Base-by-base conservation (phyloP, 2,888 invertebrate genomes). In the Aproaerema taeniolella region DNA sequence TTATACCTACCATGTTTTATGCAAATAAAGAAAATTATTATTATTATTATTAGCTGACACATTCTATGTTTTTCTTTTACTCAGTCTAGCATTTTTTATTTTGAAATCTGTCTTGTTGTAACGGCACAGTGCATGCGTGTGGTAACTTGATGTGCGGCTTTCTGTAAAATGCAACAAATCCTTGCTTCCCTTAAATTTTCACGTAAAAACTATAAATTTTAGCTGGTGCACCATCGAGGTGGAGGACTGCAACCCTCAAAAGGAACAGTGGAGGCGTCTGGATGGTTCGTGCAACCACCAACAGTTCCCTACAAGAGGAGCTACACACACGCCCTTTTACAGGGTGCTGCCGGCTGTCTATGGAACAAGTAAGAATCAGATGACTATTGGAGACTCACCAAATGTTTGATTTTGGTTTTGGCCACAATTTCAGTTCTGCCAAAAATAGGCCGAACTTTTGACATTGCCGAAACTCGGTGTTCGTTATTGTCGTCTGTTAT, bases 201-300 rank as follows among this genome's bases (percentile, higher is more conserved):
- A 13, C 9, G 8, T 13, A 29, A 13, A 29, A 11, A 9, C 4
- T 29, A 5, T 29, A 5, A 12, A 30, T 31, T 41, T 13, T 43
- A 73, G 73, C 31, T 70, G 66, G 59, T 74, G 73, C 39, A 56
- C 66, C 0, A 56, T 54, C 2, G 52, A 62, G 0, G 43, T 59
- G 0, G 41, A 36, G 3, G 51, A 58, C 1, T 73, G 73, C 38
- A 45, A 64, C 15, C 51, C 57, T 0, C 29, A 47, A n/a, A n/a
- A n/a, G n/a, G n/a, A n/a, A 5, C 72, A 71, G 41, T 50, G 54
- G 1, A 58, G 72, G 9, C 56, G 71, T 0, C 36, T 69, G 2
- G 70, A 71, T 33, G 70, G 69, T 0, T 57, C 70, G 0, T 74
- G 72, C 42, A 71, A 69, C 42, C 72, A 70, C 28, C 39, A 67